Conservation (phyloP, 2,797 vertebrate species). For the Coluber constrictor region DNA sequence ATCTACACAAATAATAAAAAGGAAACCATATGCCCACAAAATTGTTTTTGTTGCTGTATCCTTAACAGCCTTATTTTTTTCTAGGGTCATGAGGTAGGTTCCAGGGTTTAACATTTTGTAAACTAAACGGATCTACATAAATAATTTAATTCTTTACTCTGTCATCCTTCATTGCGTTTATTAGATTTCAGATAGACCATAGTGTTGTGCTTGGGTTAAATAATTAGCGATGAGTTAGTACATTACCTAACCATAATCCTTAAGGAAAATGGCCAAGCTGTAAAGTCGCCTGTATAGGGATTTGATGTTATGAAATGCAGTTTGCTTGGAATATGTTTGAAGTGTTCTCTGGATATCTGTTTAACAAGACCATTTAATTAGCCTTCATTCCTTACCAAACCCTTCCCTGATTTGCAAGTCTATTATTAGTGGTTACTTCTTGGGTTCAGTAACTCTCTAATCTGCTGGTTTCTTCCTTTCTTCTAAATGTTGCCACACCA, state of each 20-base stretch:
- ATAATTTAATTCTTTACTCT: not conserved
- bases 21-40: not conserved
- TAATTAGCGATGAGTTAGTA: not conserved
- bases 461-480: constrained; percentile 20
- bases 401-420: constrained; percentile 15
- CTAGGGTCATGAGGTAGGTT: not conserved
- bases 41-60: not conserved
- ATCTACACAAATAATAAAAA: not conserved
- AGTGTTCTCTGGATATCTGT: not conserved
- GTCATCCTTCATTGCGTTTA: not conserved
- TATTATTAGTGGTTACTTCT: constrained; percentile 27
- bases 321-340: constrained; percentile 10
- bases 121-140: not conserved
- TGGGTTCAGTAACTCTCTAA: constrained; percentile 23
- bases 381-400: constrained; percentile 13
- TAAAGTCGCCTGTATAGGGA: not conserved
- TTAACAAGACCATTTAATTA: constrained; percentile 3
- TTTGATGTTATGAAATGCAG: not conserved
- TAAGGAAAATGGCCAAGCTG: not conserved
- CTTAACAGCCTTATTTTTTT: not conserved
- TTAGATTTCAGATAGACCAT: not conserved
- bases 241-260: not conserved
- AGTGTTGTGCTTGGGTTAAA: not conserved
- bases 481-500: constrained; percentile 9
- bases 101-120: not conserved